Evolutionary conservation across 2,888 invertebrate genomes (phyloP), one percentile per base, ranked within the genome.

Genomic region (Venustoraphidia nigricollis): DNA sequence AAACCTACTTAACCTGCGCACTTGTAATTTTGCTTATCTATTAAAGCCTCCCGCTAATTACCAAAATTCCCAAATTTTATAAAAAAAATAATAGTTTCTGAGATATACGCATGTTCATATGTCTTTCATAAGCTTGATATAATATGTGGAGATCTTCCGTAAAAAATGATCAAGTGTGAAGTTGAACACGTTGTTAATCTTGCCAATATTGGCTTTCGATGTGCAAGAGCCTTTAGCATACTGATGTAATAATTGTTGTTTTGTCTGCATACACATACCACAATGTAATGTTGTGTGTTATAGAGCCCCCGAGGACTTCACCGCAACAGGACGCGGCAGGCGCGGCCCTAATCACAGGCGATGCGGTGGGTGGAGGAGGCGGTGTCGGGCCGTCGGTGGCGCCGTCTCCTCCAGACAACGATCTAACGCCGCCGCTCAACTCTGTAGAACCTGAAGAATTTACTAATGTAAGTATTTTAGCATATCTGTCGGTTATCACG

Each of bases 251-350:
- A 44, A 44, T 36, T 27, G 11, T 14, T 13, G 14, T 35, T 37
- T 44, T 36, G 27, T 27, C 27, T 27, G 27, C 27, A 27, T 27
- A 27, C 3, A 27, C 27, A 27, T 27, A 27, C 27, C 27, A 27
- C 6, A 27, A 27, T 27, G 27, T 27, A 27, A 27, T 27, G 27
- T 27, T 27, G 27, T 27, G 27, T 60, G 57, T 68, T 67, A 49
- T 72, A 84, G 86, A 86, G 76, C 81, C 83, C 60, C 84, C 86
- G 55, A 74, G 81, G 66, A 81, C 81, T 54, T 83, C 84, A 52
- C 79, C 83, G 51, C 84, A 83, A 64, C 84, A 83, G 68, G 85
- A 85, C 67, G 77, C 75, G 61, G 60, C 66, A 68, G 66, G 63
- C 67, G 68, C 62, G 58, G 44, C 57, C 62, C 46, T 57, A 27